Evolutionary conservation across 1,140 invertebrate species (phyloP).

Genomic region (Ladona fulva): DNA sequence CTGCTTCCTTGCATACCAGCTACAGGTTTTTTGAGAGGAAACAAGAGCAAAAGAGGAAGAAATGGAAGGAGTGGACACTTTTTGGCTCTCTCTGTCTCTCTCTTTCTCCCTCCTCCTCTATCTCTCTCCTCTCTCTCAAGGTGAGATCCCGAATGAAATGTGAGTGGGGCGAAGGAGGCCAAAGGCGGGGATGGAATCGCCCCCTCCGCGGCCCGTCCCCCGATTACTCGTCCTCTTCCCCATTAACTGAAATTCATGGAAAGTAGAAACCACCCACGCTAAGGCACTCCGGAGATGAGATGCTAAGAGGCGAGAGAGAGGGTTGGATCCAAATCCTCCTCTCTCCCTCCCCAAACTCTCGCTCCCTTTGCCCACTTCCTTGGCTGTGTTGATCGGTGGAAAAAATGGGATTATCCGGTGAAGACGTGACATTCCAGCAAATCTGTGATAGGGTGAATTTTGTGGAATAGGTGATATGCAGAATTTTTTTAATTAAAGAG

Average conservation of each 20-base stretch:
- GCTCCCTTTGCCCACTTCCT: not conserved
- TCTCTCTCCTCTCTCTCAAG: not conserved
- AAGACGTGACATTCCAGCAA: not conserved
- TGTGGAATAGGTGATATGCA: not conserved
- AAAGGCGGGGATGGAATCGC: too few species aligned
- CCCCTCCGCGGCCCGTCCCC: too few species aligned
- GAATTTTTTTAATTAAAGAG: not conserved
- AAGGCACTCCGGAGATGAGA: too few species aligned
- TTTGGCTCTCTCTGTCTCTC: not conserved
- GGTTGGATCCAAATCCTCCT: too few species aligned
- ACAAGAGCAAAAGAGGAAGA: not conserved
- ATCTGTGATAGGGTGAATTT: constrained; percentile 9
- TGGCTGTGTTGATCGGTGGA: not conserved
- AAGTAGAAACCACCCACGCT: too few species aligned
- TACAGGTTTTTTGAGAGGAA: not conserved
- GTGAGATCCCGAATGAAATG: not conserved
- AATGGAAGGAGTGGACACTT: not conserved
- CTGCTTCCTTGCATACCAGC: not conserved
- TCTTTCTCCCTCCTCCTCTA: too few species aligned
- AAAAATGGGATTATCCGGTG: not conserved
- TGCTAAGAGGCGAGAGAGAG: too few species aligned
- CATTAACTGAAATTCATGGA: too few species aligned
- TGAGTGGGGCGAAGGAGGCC: too few species aligned
- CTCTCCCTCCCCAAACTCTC: not conserved
- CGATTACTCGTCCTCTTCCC: too few species aligned